phyloP scores from a whole-genome alignment of 2,888 invertebrate species.

The Drosophila mulleri region DNA sequence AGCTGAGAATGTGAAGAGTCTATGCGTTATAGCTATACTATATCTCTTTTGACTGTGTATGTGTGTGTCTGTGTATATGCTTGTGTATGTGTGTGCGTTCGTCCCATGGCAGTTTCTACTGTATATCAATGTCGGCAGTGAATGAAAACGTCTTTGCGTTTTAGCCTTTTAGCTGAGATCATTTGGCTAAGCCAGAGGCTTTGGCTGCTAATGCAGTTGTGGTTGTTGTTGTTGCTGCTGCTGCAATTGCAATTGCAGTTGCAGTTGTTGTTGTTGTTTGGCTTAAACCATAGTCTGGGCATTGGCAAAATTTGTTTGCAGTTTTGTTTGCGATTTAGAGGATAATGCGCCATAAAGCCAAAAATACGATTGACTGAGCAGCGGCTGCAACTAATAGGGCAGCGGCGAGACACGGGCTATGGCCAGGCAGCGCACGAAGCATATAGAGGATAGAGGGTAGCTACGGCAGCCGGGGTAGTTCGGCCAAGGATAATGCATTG shows the following conservation, averaged over 20 bases:
- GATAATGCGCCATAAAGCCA: constrained; percentile 83
- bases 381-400: constrained; percentile 63
- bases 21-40: neutral
- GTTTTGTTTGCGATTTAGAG: constrained; percentile 83
- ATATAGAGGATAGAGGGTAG: neutral
- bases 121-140: constrained; percentile 13
- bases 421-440: neutral
- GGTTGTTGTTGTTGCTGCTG: constrained; percentile 7
- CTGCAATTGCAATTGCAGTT: neutral
- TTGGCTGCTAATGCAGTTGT: constrained; percentile 9
- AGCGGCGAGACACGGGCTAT: constrained; percentile 5
- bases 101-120: neutral
- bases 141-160: constrained; percentile 20
- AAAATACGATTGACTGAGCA: constrained; percentile 74
- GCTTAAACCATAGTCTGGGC: constrained; percentile 45
- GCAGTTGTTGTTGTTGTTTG: constrained; percentile 25
- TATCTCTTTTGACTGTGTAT: neutral
- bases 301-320: constrained; percentile 80
- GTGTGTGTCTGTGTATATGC: neutral
- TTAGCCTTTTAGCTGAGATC: constrained; percentile 46
- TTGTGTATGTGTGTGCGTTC: neutral
- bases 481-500: constrained; percentile 59
- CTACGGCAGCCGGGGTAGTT: neutral
- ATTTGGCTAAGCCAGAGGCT: constrained; percentile 53
- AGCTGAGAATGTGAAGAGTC: too few relatives aligned